These are phyloP conservation scores for Chelon auratus DNA, from an alignment of 2,797 vertebrate species.

Conservation along the genomic window DNA sequence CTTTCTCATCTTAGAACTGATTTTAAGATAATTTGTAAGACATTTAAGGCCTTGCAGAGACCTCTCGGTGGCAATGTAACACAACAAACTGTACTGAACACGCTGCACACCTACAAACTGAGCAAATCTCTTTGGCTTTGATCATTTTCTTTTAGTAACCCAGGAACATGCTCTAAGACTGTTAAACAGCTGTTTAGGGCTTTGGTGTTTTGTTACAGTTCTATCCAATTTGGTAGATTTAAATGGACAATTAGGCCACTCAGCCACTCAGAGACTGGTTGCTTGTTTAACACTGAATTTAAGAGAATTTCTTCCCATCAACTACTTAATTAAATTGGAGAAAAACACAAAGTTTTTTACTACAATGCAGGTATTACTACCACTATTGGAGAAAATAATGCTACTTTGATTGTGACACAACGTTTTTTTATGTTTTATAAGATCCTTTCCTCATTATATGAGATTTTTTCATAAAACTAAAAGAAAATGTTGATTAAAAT, in stretches of 20 bases:
- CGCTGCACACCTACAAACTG: conserved; percentile 6
- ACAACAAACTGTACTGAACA: conserved; percentile 21
- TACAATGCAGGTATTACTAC: too few relatives aligned
- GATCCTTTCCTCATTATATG: too few relatives aligned
- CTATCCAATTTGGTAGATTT: not conserved
- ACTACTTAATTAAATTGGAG: too few relatives aligned
- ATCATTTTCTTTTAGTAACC: conserved; percentile 24
- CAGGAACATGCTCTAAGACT: conserved; percentile 15
- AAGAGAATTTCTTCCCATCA: too few relatives aligned
- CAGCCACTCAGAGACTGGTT: not conserved
- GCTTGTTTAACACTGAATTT: too few relatives aligned
- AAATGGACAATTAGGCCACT: not conserved
- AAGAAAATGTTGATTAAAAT: too few relatives aligned
- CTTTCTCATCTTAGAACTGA: conserved; percentile 3
- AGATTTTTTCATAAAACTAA: too few relatives aligned
- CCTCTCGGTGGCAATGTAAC: not conserved
- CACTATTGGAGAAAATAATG: too few relatives aligned
- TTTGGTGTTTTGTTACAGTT: conserved; percentile 2
- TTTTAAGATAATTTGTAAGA: conserved; percentile 21
- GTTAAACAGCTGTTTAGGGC: conserved; percentile 8
- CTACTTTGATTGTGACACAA: too few relatives aligned
- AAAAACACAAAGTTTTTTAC: too few relatives aligned
- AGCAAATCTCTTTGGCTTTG: conserved; percentile 35
- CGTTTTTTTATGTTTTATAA: too few relatives aligned
- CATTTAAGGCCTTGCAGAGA: not conserved